Evolutionary conservation across 2,888 invertebrate species (phyloP), one percentile per base, ranked within the genome.

Genomic region (Chydorus sphaericus): DNA sequence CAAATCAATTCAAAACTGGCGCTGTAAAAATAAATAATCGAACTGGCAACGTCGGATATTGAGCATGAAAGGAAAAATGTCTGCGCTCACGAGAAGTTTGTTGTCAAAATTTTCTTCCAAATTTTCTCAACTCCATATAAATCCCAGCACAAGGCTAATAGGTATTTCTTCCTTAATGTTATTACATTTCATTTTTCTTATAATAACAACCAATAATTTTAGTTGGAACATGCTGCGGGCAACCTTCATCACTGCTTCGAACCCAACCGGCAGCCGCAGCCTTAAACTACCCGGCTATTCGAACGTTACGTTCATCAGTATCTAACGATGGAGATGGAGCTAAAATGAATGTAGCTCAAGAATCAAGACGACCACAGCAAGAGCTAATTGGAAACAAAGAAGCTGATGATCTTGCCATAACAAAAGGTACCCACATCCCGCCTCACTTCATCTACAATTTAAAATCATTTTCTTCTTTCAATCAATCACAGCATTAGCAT

Each of bases 351-450:
- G 44, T 28, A n/a, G 20, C 28, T n/a, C 28, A 14, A 38, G 23
- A 26, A 28, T 31, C 31, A 23, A 49, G n/a, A 36, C 20, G 28
- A 36, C 48, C 37, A 10, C 18, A 55, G 16, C 55, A 55, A 36
- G 55, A 55, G 16, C 26, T 55, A 1, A n/a, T 55, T 3, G 55
- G 37, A n/a, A 39, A 55, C n/a, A 31, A 29, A 23, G 30, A 37
- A 7, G 55, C 31, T 23, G 30, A 14, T 3, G 55, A 55, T n/a
- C 10, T 39, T n/a, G 26, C 29, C 7, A 20, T 55, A 2, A 36
- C 55, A 6, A 55, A 55, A 30, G 49, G 55, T 55, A n/a, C n/a
- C n/a, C n/a, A n/a, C n/a, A n/a, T n/a, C n/a, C n/a, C n/a, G n/a
- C n/a, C n/a, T n/a, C n/a, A n/a, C n/a, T n/a, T n/a, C n/a, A n/a